Conservation (phyloP, 2,888 invertebrate genomes). For the Corbicula japonica region DNA sequence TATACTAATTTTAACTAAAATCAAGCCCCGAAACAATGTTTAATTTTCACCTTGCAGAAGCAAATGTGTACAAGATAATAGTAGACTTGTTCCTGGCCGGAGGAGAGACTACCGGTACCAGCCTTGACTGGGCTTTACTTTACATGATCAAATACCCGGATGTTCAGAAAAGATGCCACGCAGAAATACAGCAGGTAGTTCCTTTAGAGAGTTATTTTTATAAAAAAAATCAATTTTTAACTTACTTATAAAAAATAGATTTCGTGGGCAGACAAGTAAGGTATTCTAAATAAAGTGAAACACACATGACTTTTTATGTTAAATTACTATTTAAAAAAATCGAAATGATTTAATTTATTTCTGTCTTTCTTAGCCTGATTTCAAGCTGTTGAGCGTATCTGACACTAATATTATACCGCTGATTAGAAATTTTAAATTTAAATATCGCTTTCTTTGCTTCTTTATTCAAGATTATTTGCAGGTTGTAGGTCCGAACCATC, state of each 20-base stretch:
- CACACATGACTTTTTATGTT: not conserved
- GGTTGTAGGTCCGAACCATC: slow-evolving; percentile 67
- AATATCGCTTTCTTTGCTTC: no score
- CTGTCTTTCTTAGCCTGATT: no score
- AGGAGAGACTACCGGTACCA: slow-evolving; percentile 80
- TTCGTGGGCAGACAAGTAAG: not conserved
- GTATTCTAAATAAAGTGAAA: not conserved
- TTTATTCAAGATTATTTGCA: slow-evolving; percentile 32
- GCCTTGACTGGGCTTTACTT: slow-evolving; percentile 77
- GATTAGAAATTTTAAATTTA: no score
- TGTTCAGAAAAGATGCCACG: slow-evolving; percentile 72
- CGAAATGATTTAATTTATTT: no score
- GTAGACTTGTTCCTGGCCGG: slow-evolving; percentile 80
- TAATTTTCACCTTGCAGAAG: slow-evolving; percentile 65
- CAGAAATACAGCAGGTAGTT: slow-evolving; percentile 70
- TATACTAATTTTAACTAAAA: no score
- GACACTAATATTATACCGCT: no score
- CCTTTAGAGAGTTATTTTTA: not conserved
- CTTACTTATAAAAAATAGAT: not conserved
- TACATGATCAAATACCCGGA: slow-evolving; percentile 77
- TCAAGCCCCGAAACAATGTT: no score
- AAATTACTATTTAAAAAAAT: no score
- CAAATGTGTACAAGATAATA: slow-evolving; percentile 74
- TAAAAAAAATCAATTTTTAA: not conserved
- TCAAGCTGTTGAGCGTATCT: no score